Base-by-base conservation (phyloP, 2,113 vertebrate species). In the Synchiropus splendidus region DNA sequence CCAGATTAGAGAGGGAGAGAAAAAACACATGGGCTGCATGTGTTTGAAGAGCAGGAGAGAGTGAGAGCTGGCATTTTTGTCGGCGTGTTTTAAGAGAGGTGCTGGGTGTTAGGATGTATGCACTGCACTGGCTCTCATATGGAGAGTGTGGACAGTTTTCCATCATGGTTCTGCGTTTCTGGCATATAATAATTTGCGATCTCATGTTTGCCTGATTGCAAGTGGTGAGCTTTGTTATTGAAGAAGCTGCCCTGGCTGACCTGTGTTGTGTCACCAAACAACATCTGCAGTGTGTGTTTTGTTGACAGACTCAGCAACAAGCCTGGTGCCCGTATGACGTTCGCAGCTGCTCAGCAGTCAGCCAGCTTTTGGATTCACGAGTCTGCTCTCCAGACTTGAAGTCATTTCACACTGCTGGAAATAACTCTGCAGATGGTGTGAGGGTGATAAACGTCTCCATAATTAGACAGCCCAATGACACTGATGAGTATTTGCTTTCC, bases 1-100 rank as follows among this genome's bases (percentile, higher is more conserved):
- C 61, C 73, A 78, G 77, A 82, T 74, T 72, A 71, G 57, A 76
- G 54, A 34, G 37, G 27, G 38, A 16, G 21, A 27, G 8, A 27
- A 27, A 27, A 27, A 27, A 27, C 21, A 27, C 21, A 27, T 27
- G 21, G 21, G 8, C 21, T 27, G 55, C 58, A 63, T 61, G 56
- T 48, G 56, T 47, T 36, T 14, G 43, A 36, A 56, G 39, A 34
- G 45, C 21, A 31, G 38, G 51, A 57, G 43, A 42, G 64, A 66
- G 46, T 10, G 10, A 16, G 21, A 34, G 48, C 11, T 9, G 13
- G 39, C 32, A 55, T 43, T 50, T 48, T 41, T 54, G 42, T 41
- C 18, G 40, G 38, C 45, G 18, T 54, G 34, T 47, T 10, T 9
- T 27, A 27, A 27, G 21, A 27, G 21, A 27, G 21, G 18, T 44